phyloP scores from a whole-genome alignment of 2,797 vertebrate species.

The Decapterus maruadsi region DNA sequence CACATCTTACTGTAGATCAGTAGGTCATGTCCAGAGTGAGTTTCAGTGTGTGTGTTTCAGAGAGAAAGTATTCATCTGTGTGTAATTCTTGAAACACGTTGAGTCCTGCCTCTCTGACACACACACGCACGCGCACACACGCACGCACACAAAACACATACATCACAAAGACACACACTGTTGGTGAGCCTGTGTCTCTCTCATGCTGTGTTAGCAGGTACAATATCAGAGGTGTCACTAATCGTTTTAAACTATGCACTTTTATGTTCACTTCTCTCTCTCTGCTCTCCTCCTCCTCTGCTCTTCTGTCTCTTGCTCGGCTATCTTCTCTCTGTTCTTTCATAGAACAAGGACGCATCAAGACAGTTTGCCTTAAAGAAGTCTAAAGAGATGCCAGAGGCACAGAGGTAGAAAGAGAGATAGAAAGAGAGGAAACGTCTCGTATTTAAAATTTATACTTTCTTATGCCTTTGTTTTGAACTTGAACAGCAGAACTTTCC shows the following conservation, averaged over 20 bases:
- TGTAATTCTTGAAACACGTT: slow-evolving; percentile 32
- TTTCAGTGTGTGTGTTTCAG: slow-evolving; percentile 3
- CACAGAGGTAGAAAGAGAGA: slow-evolving; percentile 88
- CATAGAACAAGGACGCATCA: slow-evolving; percentile 98
- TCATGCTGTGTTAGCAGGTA: slow-evolving; percentile 88
- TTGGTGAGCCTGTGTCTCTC: slow-evolving; percentile 84
- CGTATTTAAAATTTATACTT: slow-evolving; percentile 99
- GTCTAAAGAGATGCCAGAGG: slow-evolving; percentile 95
- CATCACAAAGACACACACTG: slow-evolving; percentile 78
- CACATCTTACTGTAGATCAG: slow-evolving; percentile 15
- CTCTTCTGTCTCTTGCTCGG: slow-evolving; percentile 86
- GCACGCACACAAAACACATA: slow-evolving; percentile 82
- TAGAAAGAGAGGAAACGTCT: slow-evolving; percentile 90
- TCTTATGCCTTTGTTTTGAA: slow-evolving; percentile 99
- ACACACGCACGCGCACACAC: slow-evolving; percentile 77
- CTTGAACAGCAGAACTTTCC: slow-evolving; percentile 95
- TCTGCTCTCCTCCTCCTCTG: slow-evolving; percentile 87
- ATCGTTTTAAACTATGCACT: slow-evolving; percentile 99
- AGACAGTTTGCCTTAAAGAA: slow-evolving; percentile 96
- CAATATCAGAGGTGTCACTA: slow-evolving; percentile 97
- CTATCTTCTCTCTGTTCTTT: slow-evolving; percentile 91
- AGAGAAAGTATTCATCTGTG: neutral
- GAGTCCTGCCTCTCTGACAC: slow-evolving; percentile 53
- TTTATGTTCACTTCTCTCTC: slow-evolving; percentile 93
- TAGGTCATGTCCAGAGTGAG: slow-evolving; percentile 16